Evolutionary conservation across 2,113 vertebrate genomes (phyloP).

Genomic region (Anser cygnoides): DNA sequence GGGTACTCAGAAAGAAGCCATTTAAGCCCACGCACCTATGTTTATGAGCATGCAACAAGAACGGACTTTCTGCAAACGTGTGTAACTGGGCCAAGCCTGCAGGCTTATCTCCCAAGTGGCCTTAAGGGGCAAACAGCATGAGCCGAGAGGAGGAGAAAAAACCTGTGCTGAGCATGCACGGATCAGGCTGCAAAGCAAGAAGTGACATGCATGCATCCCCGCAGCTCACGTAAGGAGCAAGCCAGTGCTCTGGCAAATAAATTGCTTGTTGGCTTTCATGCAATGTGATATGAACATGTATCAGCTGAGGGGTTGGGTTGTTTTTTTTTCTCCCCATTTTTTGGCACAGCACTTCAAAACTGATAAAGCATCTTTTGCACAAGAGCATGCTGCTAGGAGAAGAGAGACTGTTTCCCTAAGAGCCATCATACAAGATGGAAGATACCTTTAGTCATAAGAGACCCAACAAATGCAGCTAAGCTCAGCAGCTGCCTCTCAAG

Average conservation of each 20-base stretch:
- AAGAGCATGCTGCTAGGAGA: background rate
- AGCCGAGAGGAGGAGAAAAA: background rate
- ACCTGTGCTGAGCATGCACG: background rate
- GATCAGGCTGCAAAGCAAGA: background rate
- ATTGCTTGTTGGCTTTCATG: too few relatives aligned
- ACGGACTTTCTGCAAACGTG: background rate
- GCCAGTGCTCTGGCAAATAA: background rate
- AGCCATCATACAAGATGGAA: rapidly evolving
- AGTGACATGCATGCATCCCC: rapidly evolving
- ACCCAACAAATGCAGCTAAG: background rate
- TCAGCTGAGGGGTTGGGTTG: background rate
- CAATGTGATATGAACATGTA: background rate
- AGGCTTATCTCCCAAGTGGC: background rate
- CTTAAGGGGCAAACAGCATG: background rate
- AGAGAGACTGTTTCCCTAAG: background rate
- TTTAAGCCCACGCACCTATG: background rate
- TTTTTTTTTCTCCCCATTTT: background rate
- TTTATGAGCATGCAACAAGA: background rate
- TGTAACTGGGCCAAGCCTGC: background rate
- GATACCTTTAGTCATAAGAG: background rate
- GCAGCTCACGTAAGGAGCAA: background rate
- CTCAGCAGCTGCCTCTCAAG: background rate
- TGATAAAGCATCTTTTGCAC: background rate
- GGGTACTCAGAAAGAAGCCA: background rate
- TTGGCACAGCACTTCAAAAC: background rate